Percentiles rank a stretch among this genome's conserved stretches.
Conservation (phyloP, 2,888 invertebrate species). For the Bugulina stolonifera region DNA sequence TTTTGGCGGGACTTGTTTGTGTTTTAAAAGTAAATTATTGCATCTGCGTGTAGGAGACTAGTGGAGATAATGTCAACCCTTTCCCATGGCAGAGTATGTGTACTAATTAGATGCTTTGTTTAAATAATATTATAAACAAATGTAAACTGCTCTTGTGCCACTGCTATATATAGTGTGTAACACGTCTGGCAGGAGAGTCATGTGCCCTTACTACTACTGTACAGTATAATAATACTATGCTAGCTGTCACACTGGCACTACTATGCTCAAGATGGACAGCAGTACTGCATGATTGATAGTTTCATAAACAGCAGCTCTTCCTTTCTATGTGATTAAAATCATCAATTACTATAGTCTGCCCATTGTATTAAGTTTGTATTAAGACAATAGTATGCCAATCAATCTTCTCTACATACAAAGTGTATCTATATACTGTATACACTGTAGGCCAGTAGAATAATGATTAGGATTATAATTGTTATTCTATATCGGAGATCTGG, state of each 20-base stretch:
- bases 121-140: background rate
- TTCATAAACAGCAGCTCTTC: too few relatives aligned
- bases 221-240: background rate
- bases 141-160: too few relatives aligned
- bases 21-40: background rate
- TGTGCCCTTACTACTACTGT: background rate
- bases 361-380: background rate
- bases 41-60: too few relatives aligned
- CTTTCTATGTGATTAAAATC: too few relatives aligned
- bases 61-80: conserved; percentile 6
- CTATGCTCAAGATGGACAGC: too few relatives aligned
- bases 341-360: too few relatives aligned
- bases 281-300: too few relatives aligned
- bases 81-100: conserved; percentile 6
- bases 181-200: background rate
- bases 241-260: background rate
- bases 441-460: too few relatives aligned
- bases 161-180: too few relatives aligned
- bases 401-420: too few relatives aligned
- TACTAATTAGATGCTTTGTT: conserved; percentile 17
- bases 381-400: conserved; percentile 9
- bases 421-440: too few relatives aligned
- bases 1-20: background rate
- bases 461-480: too few relatives aligned
- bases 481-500: conserved; percentile 4